phyloP scores from a whole-genome alignment of 2,888 invertebrate species.

The Onthophagus sagittarius region DNA sequence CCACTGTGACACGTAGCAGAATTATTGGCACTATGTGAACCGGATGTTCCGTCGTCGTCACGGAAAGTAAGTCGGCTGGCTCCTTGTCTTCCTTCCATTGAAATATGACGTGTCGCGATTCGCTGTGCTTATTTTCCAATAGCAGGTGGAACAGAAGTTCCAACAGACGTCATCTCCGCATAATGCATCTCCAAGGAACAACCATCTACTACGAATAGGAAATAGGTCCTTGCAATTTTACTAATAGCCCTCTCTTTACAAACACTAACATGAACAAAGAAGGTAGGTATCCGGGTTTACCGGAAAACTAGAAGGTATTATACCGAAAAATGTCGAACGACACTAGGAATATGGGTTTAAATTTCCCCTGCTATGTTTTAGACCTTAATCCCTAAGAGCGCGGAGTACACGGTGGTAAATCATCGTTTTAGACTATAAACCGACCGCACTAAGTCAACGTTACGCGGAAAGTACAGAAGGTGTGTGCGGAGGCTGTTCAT shows the following conservation, averaged over 20 bases:
- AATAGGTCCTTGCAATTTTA: not conserved
- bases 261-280: not conserved
- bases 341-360: not conserved
- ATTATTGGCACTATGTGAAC: not conserved
- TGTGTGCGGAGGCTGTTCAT: conserved; percentile 33
- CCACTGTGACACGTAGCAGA: not conserved
- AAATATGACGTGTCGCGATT: not conserved
- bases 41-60: not conserved
- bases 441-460: conserved; percentile 34
- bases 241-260: not conserved
- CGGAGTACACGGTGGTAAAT: conserved; percentile 22
- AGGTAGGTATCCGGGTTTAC: not conserved
- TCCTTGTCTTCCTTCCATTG: not conserved
- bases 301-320: not conserved
- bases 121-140: not conserved
- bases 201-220: not conserved
- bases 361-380: not conserved
- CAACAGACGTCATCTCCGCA: not conserved
- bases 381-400: not conserved
- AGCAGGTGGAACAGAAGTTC: not conserved
- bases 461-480: conserved; percentile 34
- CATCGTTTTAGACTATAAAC: conserved; percentile 30
- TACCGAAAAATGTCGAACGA: not conserved
- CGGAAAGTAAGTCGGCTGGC: not conserved
- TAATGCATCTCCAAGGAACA: not conserved